Base-by-base conservation (phyloP, 2,797 vertebrate genomes). In the Sebastes kiyomatsui region DNA sequence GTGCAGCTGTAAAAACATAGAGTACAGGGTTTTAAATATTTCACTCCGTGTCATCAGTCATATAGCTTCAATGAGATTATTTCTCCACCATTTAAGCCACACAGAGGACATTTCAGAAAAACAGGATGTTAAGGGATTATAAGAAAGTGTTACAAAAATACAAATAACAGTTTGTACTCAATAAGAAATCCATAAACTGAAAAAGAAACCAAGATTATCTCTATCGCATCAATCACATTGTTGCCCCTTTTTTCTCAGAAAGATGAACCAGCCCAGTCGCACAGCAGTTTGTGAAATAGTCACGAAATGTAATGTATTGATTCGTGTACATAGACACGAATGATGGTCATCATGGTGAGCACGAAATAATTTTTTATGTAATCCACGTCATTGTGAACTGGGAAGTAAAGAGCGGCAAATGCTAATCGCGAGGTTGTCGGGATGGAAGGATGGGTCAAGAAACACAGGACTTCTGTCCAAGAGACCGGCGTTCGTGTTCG, bases 381-480 rank as follows among this genome's bases (percentile, higher is more conserved):
- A 46, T 46, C 16, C 42, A 46, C 7, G 1, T 46, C 16, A 46
- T 18, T 46, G 42, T 46, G 42, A 46, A 46, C 42, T 46, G 42
- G 7, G 42, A 46, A 46, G 42, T 18, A 46, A 46, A 46, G 42
- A 46, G 42, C 6, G 16, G 6, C 14, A 46, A 46, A 46, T 46
- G 42, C 14, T 16, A 16, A 18, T 18, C 16, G 6, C 42, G 16
- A 46, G 16, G 42, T 0, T 0, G 42, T 46, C 1, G 6, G 14
- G 38, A 7, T 42, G 38, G 42, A 46, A 7, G 6, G 42, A 46
- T 46, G 42, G 42, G 14, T 46, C 16, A 46, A 46, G 6, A 18
- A 18, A 46, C 16, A 46, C 42, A 46, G 16, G 42, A 46, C 42
- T 46, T 18, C 42, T 2, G 16, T 46, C 42, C 42, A 46, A 18